These are phyloP conservation scores for Achatina immaculata DNA, from an alignment of 1,140 invertebrate genomes.

Conservation along the genomic window DNA sequence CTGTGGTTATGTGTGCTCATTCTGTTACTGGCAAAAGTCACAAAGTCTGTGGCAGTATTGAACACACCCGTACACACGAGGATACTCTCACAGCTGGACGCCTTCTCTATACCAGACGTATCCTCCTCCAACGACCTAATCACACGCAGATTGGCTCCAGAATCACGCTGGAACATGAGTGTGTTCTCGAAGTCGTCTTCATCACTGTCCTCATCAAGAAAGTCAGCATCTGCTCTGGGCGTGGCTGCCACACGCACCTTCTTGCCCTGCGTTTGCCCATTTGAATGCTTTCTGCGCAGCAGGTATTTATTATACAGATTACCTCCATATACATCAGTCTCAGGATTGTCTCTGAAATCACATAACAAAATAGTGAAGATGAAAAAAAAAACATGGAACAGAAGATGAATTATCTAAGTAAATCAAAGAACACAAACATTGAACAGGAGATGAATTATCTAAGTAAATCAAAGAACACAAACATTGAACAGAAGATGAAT, in stretches of 20 bases:
- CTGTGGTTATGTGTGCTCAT: slow-evolving; percentile 65
- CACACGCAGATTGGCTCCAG: slow-evolving; percentile 17
- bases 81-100: slow-evolving; percentile 66
- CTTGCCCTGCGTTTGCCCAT: slow-evolving; percentile 18
- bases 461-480: no score
- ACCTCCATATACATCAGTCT: slow-evolving; percentile 81
- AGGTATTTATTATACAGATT: slow-evolving; percentile 82
- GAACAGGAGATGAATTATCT: no score
- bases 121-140: slow-evolving; percentile 39
- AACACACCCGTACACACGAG: slow-evolving; percentile 71
- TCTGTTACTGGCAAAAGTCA: slow-evolving; percentile 47
- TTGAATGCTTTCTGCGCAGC: slow-evolving; percentile 13
- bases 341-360: slow-evolving; percentile 78
- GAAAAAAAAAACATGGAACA: no score
- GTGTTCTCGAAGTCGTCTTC: slow-evolving; percentile 9
- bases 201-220: slow-evolving; percentile 38
- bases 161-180: slow-evolving; percentile 19
- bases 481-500: no score
- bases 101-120: slow-evolving; percentile 25
- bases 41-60: slow-evolving; percentile 56
- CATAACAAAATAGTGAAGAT: neutral
- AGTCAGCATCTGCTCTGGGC: slow-evolving; percentile 25
- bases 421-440: no score
- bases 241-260: slow-evolving; percentile 15
- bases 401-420: no score